Conservation (phyloP, 2,113 vertebrate genomes). For the Edolisoma coerulescens region DNA sequence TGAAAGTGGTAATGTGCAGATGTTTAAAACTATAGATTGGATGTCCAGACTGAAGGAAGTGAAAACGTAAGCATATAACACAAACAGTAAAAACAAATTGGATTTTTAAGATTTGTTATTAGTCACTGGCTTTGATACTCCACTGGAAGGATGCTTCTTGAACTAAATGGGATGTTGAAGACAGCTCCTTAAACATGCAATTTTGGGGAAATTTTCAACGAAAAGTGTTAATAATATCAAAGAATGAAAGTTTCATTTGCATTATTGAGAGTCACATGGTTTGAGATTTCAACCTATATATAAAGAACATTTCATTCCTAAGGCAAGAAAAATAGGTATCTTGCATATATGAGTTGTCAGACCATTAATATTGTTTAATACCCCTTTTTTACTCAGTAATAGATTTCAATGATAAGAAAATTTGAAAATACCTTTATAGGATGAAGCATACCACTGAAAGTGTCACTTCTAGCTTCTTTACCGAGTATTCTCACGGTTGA, state of each 20-base stretch:
- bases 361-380: not conserved
- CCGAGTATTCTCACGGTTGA: not conserved
- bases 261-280: not conserved
- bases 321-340: not conserved
- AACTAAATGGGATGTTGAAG: not conserved
- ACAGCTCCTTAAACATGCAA: not conserved
- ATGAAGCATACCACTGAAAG: not conserved
- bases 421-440: not conserved
- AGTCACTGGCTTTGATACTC: not conserved
- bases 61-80: not conserved
- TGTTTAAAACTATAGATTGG: not conserved
- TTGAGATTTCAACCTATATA: not conserved
- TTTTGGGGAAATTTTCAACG: not conserved
- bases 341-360: not conserved
- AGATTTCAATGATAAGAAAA: not conserved
- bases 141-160: not conserved
- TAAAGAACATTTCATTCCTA: not conserved
- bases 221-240: not conserved
- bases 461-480: not conserved
- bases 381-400: not conserved
- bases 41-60: not conserved
- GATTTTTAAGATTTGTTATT: not conserved
- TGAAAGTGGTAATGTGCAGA: not conserved
- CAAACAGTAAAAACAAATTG: not conserved
- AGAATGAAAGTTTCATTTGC: not conserved